Conservation (phyloP, 2,113 vertebrate genomes). For the western clawed frog (Xenopus tropicalis) region DNA sequence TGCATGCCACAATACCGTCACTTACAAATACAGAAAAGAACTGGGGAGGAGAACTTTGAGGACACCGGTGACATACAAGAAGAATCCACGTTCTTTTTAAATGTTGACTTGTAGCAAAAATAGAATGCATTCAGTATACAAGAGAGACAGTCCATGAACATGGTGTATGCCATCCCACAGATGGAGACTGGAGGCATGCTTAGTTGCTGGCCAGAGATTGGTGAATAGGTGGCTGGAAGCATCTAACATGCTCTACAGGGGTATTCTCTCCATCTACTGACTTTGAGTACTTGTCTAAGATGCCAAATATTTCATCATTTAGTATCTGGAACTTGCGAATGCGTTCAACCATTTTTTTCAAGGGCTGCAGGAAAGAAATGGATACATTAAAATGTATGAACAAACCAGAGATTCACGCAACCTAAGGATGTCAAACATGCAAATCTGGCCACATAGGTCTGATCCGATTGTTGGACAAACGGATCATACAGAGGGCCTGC, state of each 20-base stretch:
- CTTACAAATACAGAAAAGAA: no score
- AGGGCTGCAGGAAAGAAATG: slow-evolving; percentile 65
- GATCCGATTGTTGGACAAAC: no score
- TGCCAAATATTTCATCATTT: slow-evolving; percentile 90
- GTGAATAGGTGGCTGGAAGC: slow-evolving; percentile 97
- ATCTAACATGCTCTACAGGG: slow-evolving; percentile 92
- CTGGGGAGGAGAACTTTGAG: no score
- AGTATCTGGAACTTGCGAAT: slow-evolving; percentile 96
- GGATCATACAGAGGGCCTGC: no score
- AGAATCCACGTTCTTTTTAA: no score
- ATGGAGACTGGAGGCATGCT: background rate
- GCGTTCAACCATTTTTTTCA: slow-evolving; percentile 98
- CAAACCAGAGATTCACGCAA: no score
- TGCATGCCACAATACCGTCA: no score
- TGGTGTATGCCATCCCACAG: slow-evolving; percentile 20
- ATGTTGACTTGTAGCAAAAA: no score
- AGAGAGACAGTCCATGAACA: slow-evolving; percentile 15
- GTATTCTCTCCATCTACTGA: slow-evolving; percentile 90
- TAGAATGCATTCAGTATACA: background rate
- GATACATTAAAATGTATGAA: background rate
- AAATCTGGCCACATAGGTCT: background rate
- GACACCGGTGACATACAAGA: no score
- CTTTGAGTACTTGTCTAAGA: slow-evolving; percentile 95
- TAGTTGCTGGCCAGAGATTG: slow-evolving; percentile 95
- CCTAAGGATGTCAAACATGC: no score